Base-by-base conservation (phyloP, 1,140 invertebrate species). In the Charaxes varanes region DNA sequence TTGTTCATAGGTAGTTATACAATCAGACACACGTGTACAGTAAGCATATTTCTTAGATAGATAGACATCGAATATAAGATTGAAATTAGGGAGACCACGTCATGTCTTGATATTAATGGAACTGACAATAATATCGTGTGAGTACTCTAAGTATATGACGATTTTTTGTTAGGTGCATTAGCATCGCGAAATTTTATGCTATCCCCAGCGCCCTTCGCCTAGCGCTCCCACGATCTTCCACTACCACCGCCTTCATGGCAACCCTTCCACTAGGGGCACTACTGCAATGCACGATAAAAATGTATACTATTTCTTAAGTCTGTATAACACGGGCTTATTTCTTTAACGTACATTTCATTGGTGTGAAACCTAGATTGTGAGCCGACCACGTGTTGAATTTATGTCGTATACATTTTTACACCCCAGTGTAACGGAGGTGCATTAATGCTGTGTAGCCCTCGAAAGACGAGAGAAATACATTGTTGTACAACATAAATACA, bases 181-280 rank as follows among this genome's bases (percentile, higher is more conserved):
- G 32, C 33, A 53, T 47, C 32, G 46, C 21, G 45, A 55, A 52
- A 41, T 42, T 17, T 50, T 54, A 66, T 55, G 60, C 61, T 70
- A 43, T 61, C 53, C 66, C 57, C 41, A 63, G 69, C 77, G 73
- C 66, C 69, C 67, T 67, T 73, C 62, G 65, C 65, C 71, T 72
- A 58, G 76, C 66, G 72, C 71, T 64, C 61, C 58, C 66, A 72
- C 59, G 62, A 69, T 77, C 67, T 78, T 72, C 66, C 62, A 73
- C 64, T 69, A 59, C 65, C 65, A 67, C 63, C 53, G 65, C 69
- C 72, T 60, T 34, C 64, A 67, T 40, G 72, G 42, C 64, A 62
- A 63, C 55, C 51, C 69, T 68, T 56, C 56, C 35, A 42, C 35
- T 60, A 41, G 31, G 41, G 44, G 31, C 58, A 49, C 59, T 67